A percentile compares a stretch with the other conserved stretches of the same genome.
Evolutionary conservation across 2,888 invertebrate species (phyloP).

Genomic region (Meiosimyza platycephala): DNA sequence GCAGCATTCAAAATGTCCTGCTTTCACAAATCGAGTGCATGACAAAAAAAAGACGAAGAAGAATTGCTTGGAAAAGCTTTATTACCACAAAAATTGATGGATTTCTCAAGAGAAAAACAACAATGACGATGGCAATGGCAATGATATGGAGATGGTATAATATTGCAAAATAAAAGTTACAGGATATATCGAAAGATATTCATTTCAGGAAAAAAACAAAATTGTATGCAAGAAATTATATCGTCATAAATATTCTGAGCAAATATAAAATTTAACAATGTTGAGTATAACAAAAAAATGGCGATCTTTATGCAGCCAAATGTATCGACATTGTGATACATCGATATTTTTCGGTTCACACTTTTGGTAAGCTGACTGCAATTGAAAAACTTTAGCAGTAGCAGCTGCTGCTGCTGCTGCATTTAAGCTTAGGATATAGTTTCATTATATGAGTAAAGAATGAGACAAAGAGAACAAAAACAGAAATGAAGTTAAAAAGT

Average conservation of each 20-base stretch:
- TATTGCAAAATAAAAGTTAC: background rate
- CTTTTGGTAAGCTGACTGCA: background rate
- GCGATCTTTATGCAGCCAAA: background rate
- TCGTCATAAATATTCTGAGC: too few relatives aligned
- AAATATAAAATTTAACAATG: too few relatives aligned
- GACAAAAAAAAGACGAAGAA: background rate
- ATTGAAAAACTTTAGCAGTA: background rate
- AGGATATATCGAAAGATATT: too few relatives aligned
- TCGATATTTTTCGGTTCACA: background rate
- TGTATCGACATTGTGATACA: background rate
- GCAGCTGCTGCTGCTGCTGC: background rate
- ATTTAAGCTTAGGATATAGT: too few relatives aligned
- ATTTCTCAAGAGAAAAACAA: conserved; percentile 11
- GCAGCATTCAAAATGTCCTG: background rate
- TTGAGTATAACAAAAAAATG: too few relatives aligned
- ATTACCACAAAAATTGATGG: conserved; percentile 25
- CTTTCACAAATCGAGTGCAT: background rate
- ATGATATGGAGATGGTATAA: background rate
- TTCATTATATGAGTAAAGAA: background rate
- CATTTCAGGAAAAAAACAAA: too few relatives aligned
- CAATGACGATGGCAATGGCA: background rate
- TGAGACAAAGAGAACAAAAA: background rate
- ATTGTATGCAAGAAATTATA: too few relatives aligned
- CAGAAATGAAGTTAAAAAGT: conserved; percentile 1
- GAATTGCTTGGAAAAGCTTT: conserved; percentile 11